Evolutionary conservation across 2,797 vertebrate genomes (phyloP), one percentile per base, ranked within the genome.

Genomic region (Myripristis jacobus): DNA sequence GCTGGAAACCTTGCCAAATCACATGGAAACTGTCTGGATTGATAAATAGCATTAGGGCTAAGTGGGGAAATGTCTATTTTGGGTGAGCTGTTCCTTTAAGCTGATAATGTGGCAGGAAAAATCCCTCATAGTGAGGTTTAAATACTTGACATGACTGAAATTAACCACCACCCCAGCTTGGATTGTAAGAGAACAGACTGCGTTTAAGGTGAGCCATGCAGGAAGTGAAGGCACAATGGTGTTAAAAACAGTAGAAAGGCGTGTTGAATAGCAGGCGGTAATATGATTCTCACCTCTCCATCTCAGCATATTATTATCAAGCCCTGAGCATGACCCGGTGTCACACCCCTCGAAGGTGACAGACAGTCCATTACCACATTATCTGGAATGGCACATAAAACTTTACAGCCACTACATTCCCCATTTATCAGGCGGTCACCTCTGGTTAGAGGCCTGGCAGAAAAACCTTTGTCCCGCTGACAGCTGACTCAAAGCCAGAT

Each of bases 311-410:
- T 73, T 75, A 66, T 64, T 58, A 36, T 52, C 25, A 61, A 60
- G 31, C 36, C 59, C 51, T 65, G 43, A 52, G 52, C 22, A 36
- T 41, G 25, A 25, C 41, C 12, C 24, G 3, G 62, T 62, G 56
- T 70, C 70, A 46, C 22, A 58, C 43, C 4, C 36, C 29, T 79
- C 66, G 60, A 78, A 79, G 71, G 73, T 77, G 79, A 73, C 63
- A 84, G 70, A 60, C 78, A 73, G 67, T 79, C 62, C 64, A 84
- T 89, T 89, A 82, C 84, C 77, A 80, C 73, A 72, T 86, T 82
- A 82, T 66, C 80, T 80, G 67, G 51, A 74, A 84, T 19, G 68
- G 73, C 73, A 74, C 71, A 81, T 88, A 79, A 87, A 82, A 80
- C 69, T 80, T 87, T 76, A 84, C 53, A 70, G 66, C 61, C 52